Conservation (phyloP, 2,888 invertebrate genomes). For the Thelaira solivaga region DNA sequence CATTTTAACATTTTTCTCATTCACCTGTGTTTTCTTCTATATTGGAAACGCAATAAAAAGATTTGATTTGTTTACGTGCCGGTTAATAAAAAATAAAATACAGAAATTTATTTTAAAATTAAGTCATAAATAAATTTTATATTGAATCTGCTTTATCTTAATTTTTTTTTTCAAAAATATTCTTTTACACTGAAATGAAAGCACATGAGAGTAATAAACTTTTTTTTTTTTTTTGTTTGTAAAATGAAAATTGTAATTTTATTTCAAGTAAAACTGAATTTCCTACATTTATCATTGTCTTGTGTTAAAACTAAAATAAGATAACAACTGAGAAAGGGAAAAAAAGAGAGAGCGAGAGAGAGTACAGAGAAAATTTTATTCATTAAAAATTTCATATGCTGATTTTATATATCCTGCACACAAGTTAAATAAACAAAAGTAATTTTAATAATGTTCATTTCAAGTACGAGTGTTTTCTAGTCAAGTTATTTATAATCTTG, state of each 20-base stretch:
- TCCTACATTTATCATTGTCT: constrained; percentile 57
- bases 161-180: neutral
- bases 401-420: constrained; percentile 11
- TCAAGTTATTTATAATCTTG: constrained; percentile 43
- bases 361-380: constrained; percentile 6
- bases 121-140: constrained; percentile 48
- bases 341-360: too few relatives aligned
- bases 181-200: neutral
- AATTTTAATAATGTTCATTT: constrained; percentile 7
- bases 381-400: constrained; percentile 33
- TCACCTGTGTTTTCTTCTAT: neutral
- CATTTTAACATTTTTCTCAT: constrained; percentile 9
- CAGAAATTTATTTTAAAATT: constrained; percentile 42
- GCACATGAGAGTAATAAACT: constrained; percentile 21
- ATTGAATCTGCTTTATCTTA: constrained; percentile 13
- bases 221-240: neutral
- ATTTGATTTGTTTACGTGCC: constrained; percentile 60
- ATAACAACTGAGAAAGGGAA: neutral
- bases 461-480: neutral
- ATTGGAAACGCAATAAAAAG: constrained; percentile 34
- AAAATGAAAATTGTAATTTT: constrained; percentile 19
- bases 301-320: neutral
- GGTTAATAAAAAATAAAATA: constrained; percentile 40
- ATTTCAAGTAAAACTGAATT: constrained; percentile 35
- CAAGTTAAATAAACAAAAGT: too few relatives aligned